These are phyloP conservation scores for Paralvinella palmiformis DNA, from an alignment of 1,140 invertebrate species.

Conservation along the genomic window DNA sequence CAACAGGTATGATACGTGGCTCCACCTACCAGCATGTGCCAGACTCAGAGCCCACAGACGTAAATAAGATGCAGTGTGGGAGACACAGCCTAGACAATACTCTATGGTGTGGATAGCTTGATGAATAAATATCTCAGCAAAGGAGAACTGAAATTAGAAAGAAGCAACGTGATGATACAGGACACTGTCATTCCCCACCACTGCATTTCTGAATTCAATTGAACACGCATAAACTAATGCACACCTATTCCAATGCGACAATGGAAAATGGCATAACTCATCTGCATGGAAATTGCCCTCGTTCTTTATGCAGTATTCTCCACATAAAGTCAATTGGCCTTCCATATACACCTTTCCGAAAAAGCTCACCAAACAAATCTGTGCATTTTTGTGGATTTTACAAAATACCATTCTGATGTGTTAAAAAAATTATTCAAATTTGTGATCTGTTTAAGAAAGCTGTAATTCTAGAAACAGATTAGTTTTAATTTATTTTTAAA, in stretches of 20 bases:
- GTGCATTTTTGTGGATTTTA: too few species aligned
- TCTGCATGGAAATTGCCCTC: background rate
- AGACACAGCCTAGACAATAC: conserved; percentile 91
- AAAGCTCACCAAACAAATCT: too few species aligned
- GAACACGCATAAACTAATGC: background rate
- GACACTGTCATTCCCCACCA: background rate
- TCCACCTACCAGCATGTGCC: conserved; percentile 82
- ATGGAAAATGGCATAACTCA: background rate
- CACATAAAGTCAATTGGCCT: background rate
- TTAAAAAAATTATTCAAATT: too few species aligned
- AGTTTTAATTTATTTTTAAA: too few species aligned
- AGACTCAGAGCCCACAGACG: conserved; percentile 93
- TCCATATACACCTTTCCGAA: too few species aligned
- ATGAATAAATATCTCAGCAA: conserved; percentile 77
- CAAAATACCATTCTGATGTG: too few species aligned
- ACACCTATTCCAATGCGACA: background rate
- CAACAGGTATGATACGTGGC: background rate
- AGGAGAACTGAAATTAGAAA: conserved; percentile 13
- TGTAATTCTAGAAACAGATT: too few species aligned
- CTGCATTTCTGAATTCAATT: background rate
- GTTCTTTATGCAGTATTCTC: background rate
- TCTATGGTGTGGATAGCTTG: conserved; percentile 97
- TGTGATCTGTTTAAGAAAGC: too few species aligned
- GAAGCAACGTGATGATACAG: background rate
- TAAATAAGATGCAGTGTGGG: conserved; percentile 93